These are phyloP conservation scores for Bovichtus diacanthus DNA, from an alignment of 2,797 vertebrate species.

Conservation along the genomic window DNA sequence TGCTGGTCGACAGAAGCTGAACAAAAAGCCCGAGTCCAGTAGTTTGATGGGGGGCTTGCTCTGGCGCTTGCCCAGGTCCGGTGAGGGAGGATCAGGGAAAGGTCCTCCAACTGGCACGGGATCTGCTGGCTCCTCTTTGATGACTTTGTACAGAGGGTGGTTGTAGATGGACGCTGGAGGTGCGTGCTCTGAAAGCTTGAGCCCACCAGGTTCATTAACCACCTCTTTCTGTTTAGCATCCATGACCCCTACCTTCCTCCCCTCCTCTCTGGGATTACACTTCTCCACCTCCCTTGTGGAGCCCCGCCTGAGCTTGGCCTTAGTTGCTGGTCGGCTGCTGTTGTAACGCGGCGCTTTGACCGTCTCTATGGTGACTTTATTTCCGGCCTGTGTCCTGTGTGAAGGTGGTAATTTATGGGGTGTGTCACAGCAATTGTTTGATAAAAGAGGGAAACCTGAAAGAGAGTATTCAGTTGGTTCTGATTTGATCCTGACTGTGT, in stretches of 20 bases:
- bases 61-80: conserved; percentile 86
- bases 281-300: conserved; percentile 39
- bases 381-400: conserved; percentile 39
- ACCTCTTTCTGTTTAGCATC: conserved; percentile 36
- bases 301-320: conserved; percentile 56
- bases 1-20: conserved; percentile 84
- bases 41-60: conserved; percentile 89
- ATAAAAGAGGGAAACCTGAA: conserved; percentile 62
- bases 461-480: conserved; percentile 78
- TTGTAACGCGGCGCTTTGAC: conserved; percentile 72
- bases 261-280: conserved; percentile 54
- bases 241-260: conserved; percentile 35
- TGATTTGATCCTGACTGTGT: conserved; percentile 75
- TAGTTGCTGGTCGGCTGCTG: conserved; percentile 65
- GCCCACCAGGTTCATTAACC: conserved; percentile 33
- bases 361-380: conserved; percentile 29
- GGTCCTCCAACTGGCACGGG: conserved; percentile 77
- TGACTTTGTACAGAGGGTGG: conserved; percentile 84
- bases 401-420: conserved; percentile 25
- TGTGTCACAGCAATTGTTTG: conserved; percentile 8
- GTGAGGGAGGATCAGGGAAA: conserved; percentile 76
- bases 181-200: conserved; percentile 58
- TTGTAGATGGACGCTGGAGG: conserved; percentile 70
- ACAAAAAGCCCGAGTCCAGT: conserved; percentile 87
- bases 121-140: conserved; percentile 87